Base-by-base conservation (phyloP, 2,888 invertebrate genomes). In the Amiota minor region DNA sequence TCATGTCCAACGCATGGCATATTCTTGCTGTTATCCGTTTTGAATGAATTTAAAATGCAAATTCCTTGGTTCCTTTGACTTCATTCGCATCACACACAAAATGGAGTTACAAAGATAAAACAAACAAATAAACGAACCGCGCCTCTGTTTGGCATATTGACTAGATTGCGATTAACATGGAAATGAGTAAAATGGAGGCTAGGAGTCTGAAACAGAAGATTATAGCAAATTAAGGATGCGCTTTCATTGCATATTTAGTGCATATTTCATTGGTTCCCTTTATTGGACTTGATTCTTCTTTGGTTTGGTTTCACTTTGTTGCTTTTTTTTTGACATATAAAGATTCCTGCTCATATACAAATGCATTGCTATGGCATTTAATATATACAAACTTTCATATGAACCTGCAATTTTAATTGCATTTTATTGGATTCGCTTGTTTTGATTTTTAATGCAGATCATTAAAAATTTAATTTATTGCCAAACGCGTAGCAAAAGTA, bases 401-500 rank as follows among this genome's bases (percentile, higher is more conserved):
- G 49, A 71, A 71, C 69, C 18, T 80, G 83, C 80, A 79, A 85
- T 84, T 83, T 85, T 84, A 84, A 84, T 84, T 84, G 84, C 84
- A 83, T 84, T 84, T 84, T 84, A 84, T 84, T 85, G 84, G 80
- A 81, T 70, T 73, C 56, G 35, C 68, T 61, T 68, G 50, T 68
- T 53, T 78, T 80, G 83, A 82, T 83, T 76, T 83, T 83, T 83
- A 83, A 84, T 83, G 82, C 80, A 83, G 84, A 80, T 83, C 83
- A 83, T 83, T 81, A 83, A 83, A 83, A 83, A 81, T 82, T 78
- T 80, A 77, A 83, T 83, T 84, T 83, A 83, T 83, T 71, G 81
- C 83, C 80, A 80, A 82, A 83, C 82, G 83, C 83, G 81, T 82
- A 81, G 80, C 77, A 83, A 83, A 16, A 53, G 10, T 35, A 35